phyloP scores from a whole-genome alignment of 2,797 vertebrate genomes.

The Manis javanica region DNA sequence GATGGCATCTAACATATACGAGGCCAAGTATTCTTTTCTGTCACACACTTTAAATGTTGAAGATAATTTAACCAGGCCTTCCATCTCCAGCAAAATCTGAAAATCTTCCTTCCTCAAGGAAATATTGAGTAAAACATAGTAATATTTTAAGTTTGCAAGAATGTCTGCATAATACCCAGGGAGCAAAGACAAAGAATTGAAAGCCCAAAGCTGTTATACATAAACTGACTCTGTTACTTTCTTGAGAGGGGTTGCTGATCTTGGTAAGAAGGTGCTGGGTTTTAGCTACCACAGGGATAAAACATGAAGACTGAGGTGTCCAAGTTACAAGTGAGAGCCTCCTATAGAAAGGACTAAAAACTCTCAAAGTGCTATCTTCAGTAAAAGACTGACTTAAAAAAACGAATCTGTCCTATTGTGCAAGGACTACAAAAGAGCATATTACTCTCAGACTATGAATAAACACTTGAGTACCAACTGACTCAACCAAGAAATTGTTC shows the following conservation, averaged over 20 bases:
- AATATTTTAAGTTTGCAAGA: neutral
- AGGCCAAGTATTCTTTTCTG: neutral
- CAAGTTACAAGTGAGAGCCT: neutral
- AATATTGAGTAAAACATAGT: slow-evolving; percentile 16
- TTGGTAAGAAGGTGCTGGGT: neutral
- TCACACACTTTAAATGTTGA: neutral
- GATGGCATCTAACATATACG: neutral
- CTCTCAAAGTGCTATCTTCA: neutral
- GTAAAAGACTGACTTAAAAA: neutral
- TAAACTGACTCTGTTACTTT: neutral
- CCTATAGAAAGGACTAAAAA: neutral
- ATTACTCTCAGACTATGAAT: slow-evolving; percentile 26
- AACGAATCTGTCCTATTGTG: neutral
- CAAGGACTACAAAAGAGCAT: slow-evolving; percentile 7
- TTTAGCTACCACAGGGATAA: neutral
- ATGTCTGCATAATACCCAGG: neutral
- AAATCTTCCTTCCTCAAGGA: slow-evolving; percentile 25
- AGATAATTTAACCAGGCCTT: slow-evolving; percentile 6
- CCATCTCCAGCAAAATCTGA: slow-evolving; percentile 5
- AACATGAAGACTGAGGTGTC: neutral
- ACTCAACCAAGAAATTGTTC: slow-evolving; percentile 46
- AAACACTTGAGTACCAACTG: slow-evolving; percentile 35
- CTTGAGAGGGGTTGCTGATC: neutral
- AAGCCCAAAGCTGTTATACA: neutral
- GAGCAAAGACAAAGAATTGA: slow-evolving; percentile 38